These are phyloP conservation scores for Eledona agricola DNA, from an alignment of 2,888 invertebrate genomes.

Conservation along the genomic window DNA sequence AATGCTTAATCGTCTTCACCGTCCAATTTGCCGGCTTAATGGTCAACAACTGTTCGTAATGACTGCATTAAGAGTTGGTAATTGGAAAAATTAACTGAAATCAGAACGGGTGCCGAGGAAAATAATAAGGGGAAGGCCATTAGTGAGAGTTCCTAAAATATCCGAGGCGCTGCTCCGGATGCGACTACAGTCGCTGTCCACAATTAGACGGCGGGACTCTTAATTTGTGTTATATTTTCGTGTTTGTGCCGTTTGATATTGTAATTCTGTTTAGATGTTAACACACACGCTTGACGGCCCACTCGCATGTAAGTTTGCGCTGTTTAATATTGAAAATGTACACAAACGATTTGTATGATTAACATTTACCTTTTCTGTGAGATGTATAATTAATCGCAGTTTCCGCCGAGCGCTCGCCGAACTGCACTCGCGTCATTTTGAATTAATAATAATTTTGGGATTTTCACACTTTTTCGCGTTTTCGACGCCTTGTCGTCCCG, in stretches of 20 bases:
- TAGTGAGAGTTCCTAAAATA: constrained; percentile 48
- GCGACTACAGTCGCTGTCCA: constrained; percentile 36
- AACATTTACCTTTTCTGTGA: constrained; percentile 11
- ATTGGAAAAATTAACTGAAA: constrained; percentile 54
- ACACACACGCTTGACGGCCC: constrained; percentile 11
- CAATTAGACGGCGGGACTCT: constrained; percentile 42
- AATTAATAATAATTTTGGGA: no score
- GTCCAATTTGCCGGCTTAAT: constrained; percentile 50
- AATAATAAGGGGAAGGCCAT: constrained; percentile 46
- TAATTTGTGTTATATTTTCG: constrained; percentile 36
- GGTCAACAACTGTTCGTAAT: constrained; percentile 56
- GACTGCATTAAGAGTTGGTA: constrained; percentile 53
- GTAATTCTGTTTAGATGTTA: constrained; percentile 12
- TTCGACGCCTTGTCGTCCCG: no score
- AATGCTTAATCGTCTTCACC: constrained; percentile 42
- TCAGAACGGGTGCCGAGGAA: constrained; percentile 44
- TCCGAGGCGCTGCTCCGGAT: constrained; percentile 36
- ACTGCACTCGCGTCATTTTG: no score
- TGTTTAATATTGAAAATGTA: constrained; percentile 16
- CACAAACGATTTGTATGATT: constrained; percentile 17
- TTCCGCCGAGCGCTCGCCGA: constrained; percentile 5
- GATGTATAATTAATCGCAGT: constrained; percentile 13
- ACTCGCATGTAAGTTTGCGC: constrained; percentile 16
- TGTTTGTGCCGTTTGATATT: constrained; percentile 22
- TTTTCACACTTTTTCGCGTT: no score